phyloP scores from a whole-genome alignment of 2,888 invertebrate species.

The Orthosia gothica region DNA sequence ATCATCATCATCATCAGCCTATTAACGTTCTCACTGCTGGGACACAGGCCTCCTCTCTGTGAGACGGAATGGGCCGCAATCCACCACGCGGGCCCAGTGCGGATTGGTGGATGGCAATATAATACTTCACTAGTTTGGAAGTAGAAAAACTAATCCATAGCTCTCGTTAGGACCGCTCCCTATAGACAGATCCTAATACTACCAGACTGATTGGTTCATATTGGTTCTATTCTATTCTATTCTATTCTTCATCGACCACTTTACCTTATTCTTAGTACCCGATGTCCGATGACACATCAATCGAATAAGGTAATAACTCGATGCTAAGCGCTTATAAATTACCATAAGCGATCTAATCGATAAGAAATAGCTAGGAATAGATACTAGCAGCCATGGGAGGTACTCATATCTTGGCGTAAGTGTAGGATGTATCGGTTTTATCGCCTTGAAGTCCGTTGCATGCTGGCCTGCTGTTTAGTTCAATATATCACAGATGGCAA shows the following conservation, averaged over 20 bases:
- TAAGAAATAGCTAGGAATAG: constrained; percentile 6
- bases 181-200: neutral
- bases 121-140: no score
- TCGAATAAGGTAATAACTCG: constrained; percentile 42
- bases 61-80: no score
- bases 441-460: neutral
- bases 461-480: neutral
- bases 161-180: no score
- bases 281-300: constrained; percentile 16
- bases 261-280: constrained; percentile 16
- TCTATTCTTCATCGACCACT: constrained; percentile 29
- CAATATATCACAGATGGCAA: neutral
- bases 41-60: no score
- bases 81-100: no score
- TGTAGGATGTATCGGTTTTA: neutral
- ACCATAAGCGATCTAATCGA: constrained; percentile 41
- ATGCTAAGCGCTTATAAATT: constrained; percentile 38
- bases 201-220: neutral
- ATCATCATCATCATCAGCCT: no score
- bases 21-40: no score
- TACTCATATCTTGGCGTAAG: constrained; percentile 4
- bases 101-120: no score
- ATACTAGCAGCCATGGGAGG: neutral
- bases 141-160: no score
- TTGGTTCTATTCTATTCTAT: no score